Evolutionary conservation across 1,140 invertebrate genomes (phyloP).

Genomic region (Eciton burchellii): DNA sequence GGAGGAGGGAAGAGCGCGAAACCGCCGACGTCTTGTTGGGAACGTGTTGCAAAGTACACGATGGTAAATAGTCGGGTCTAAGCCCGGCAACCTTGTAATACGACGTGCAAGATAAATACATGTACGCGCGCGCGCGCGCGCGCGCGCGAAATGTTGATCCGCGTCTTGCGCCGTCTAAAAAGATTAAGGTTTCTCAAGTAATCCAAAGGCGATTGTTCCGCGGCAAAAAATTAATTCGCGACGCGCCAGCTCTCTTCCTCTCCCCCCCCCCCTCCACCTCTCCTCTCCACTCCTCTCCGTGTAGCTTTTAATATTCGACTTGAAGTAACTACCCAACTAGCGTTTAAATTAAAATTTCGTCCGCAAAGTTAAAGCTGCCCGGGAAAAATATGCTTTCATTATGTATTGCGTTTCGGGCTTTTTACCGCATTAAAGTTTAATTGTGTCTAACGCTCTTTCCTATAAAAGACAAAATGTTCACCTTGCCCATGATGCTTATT

Average conservation of each 20-base stretch:
- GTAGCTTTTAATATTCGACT: slow-evolving; percentile 41
- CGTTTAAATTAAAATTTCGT: slow-evolving; percentile 47
- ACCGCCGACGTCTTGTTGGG: slow-evolving; percentile 20
- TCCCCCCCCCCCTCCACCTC: no score
- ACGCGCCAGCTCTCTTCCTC: not conserved
- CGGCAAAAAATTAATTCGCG: slow-evolving; percentile 51
- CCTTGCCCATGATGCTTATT: not conserved
- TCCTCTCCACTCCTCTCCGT: no score
- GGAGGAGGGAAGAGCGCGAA: slow-evolving; percentile 47
- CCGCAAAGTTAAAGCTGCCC: slow-evolving; percentile 32
- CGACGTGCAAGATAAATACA: not conserved
- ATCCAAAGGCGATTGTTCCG: slow-evolving; percentile 33
- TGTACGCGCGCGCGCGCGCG: no score
- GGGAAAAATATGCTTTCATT: not conserved
- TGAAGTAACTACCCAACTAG: slow-evolving; percentile 16
- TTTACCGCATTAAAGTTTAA: not conserved
- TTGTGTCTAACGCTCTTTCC: not conserved
- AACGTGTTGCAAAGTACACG: slow-evolving; percentile 7
- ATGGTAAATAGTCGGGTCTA: slow-evolving; percentile 32
- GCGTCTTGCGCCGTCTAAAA: not conserved
- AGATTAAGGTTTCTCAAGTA: not conserved
- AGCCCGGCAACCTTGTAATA: slow-evolving; percentile 1
- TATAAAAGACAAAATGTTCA: not conserved
- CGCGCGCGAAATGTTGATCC: not conserved
- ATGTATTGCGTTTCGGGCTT: not conserved